These are phyloP conservation scores for Mus spicilegus DNA, from an alignment of 2,113 vertebrate genomes.

Conservation along the genomic window DNA sequence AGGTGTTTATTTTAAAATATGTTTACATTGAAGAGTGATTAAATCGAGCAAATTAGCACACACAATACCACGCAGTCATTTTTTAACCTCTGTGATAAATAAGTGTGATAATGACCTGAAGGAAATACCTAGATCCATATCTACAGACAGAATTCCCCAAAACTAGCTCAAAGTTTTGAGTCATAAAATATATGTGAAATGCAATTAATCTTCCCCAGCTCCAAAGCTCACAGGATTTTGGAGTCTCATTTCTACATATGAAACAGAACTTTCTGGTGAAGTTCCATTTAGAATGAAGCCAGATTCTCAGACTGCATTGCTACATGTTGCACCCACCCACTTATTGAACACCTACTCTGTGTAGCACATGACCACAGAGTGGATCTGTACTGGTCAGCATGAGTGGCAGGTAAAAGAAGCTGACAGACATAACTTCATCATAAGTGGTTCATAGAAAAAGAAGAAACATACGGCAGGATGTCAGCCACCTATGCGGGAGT, in stretches of 20 bases:
- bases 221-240: background rate
- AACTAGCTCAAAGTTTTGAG: background rate
- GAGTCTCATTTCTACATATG: background rate
- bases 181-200: background rate
- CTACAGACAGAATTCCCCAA: background rate
- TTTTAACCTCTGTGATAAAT: constrained; percentile 50
- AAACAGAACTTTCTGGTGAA: background rate
- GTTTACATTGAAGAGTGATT: background rate
- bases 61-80: background rate
- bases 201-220: background rate
- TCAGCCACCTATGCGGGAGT: background rate
- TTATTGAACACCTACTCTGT: background rate
- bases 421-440: background rate
- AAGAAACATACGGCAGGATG: background rate
- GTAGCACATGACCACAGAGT: background rate
- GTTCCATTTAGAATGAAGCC: background rate
- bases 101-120: constrained; percentile 58
- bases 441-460: background rate
- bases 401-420: background rate
- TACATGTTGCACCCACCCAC: background rate
- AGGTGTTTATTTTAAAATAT: background rate
- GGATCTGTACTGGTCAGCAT: background rate
- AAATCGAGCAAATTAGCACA: background rate
- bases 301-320: background rate
- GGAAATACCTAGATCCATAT: constrained; percentile 28